These are phyloP conservation scores for Cataglyphis cursor DNA, from an alignment of 2,888 invertebrate species.

Conservation along the genomic window DNA sequence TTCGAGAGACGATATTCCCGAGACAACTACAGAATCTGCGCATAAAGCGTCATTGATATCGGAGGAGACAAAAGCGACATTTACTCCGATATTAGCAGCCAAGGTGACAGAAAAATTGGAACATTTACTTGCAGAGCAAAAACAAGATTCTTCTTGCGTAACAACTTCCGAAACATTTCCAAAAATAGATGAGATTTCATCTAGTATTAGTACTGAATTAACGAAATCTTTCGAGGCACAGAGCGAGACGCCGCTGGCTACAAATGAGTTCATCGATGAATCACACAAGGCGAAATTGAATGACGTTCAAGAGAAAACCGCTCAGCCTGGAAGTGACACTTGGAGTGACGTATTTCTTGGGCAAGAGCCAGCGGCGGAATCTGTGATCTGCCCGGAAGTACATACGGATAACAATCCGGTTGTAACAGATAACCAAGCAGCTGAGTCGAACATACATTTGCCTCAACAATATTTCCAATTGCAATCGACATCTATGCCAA, in stretches of 20 bases:
- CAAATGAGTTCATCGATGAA: conserved; percentile 12
- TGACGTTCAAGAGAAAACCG: conserved; percentile 71
- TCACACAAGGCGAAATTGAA: conserved; percentile 17
- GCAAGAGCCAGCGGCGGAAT: conserved; percentile 31
- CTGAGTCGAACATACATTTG: conserved; percentile 34
- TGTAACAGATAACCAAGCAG: conserved; percentile 29
- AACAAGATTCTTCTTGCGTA: conserved; percentile 70
- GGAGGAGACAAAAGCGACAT: conserved; percentile 60
- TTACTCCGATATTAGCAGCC: conserved; percentile 80
- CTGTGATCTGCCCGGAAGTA: conserved; percentile 3
- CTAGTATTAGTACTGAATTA: conserved; percentile 19
- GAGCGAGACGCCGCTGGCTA: conserved; percentile 6
- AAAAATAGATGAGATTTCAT: conserved; percentile 28
- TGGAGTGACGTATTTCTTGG: conserved; percentile 45
- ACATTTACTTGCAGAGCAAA: conserved; percentile 80
- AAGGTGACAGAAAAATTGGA: conserved; percentile 83
- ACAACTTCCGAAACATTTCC: not conserved
- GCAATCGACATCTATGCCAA: conserved; percentile 32
- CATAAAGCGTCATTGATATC: conserved; percentile 2
- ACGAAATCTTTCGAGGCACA: conserved; percentile 29
- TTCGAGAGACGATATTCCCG: not conserved
- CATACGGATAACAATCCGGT: conserved; percentile 14
- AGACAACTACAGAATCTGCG: conserved; percentile 14
- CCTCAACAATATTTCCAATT: conserved; percentile 50
- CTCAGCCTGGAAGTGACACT: conserved; percentile 66